A percentile compares a stretch with the other conserved stretches of the same genome.
Conservation (phyloP, 2,113 vertebrate genomes). For the Chinchilla lanigera region DNA sequence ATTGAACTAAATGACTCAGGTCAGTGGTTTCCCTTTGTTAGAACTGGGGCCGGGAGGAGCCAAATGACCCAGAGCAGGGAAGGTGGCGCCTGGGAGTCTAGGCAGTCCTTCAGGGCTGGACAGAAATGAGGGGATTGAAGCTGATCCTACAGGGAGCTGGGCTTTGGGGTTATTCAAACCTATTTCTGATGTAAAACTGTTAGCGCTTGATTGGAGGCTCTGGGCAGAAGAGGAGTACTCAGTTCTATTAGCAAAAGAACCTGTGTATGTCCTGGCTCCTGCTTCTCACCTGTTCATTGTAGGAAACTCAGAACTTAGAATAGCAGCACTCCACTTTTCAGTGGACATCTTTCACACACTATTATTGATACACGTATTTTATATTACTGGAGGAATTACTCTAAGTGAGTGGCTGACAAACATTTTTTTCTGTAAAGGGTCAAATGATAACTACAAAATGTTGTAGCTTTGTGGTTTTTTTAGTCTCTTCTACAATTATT, state of each 20-base stretch:
- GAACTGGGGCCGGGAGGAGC: neutral
- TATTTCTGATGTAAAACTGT: constrained; percentile 29
- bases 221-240: neutral
- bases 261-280: neutral
- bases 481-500: neutral
- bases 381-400: neutral
- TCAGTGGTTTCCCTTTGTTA: constrained; percentile 59
- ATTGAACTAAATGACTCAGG: constrained; percentile 33
- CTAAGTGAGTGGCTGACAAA: neutral
- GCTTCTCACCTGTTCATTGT: neutral
- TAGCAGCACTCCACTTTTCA: neutral
- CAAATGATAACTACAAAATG: neutral
- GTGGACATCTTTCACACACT: neutral
- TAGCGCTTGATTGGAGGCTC: neutral
- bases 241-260: neutral
- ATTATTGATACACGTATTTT: neutral
- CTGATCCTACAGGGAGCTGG: neutral
- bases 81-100: constrained; percentile 5
- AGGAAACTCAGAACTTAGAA: neutral
- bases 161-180: constrained; percentile 17
- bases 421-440: neutral
- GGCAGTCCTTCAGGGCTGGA: neutral
- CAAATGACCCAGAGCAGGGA: neutral
- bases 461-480: neutral
- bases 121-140: constrained; percentile 33